Base-by-base conservation (phyloP, 2,888 invertebrate genomes). In the Himalopsyche kuldschensis region DNA sequence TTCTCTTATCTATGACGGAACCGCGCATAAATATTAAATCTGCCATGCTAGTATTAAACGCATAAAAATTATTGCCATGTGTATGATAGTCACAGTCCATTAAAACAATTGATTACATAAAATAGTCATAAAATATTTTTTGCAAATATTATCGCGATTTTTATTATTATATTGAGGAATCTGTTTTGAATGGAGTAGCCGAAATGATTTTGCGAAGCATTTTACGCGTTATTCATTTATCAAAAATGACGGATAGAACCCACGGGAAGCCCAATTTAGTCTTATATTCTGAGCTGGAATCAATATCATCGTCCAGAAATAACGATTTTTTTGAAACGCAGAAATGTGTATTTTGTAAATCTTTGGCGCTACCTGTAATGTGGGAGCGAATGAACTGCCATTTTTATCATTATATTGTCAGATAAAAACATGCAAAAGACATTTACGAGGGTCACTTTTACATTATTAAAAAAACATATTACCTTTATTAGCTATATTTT, bases 261-360 rank as follows among this genome's bases (percentile, higher is more conserved):
- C 77, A 48, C 48, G 81, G 81, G 81, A 47, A 81, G 35, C 81
- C 77, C 10, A 24, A 69, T 20, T 30, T 77, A 32, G 76, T 27
- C 48, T 81, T 81, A 46, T 10, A 32, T 46, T 20, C 76, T 77
- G 76, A 76, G 27, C 48, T 32, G 79, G 55, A 81, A 81, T 81
- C 77, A 81, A 81, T 81, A 76, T 48, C 15, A 20, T 46, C 41
- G 46, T 78, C 78, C 17, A 32, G 46, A 46, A 24, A 48, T 78
- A 78, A 20, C 55, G 20, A 55, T 55, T 55, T 55, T 55, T 41
- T 41, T 48, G 0, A 48, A 20, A 20, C 20, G 24, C n/a, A 55
- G 24, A 55, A 20, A 55, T 55, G 55, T 55, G 55, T 55, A 24
- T 55, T 55, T 55, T 55, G 8, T 20, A 20, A 55, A 55, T 20